A percentile compares a stretch with the other conserved stretches of the same genome.
Conservation (phyloP, 2,888 invertebrate genomes). For the Dione juno region DNA sequence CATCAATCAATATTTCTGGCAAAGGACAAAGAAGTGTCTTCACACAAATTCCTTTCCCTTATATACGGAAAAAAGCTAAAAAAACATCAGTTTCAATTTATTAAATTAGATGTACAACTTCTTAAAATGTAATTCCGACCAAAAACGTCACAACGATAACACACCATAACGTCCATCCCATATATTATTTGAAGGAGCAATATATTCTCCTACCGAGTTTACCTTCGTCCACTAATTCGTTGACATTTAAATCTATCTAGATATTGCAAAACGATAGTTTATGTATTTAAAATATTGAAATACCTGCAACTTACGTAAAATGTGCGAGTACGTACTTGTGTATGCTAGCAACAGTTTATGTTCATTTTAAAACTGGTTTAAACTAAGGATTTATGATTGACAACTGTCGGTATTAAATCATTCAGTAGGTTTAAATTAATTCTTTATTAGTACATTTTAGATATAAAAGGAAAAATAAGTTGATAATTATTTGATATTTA, state of each 20-base stretch:
- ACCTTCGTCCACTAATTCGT: slow-evolving; percentile 34
- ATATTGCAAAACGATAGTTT: slow-evolving; percentile 41
- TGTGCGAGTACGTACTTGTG: slow-evolving; percentile 1
- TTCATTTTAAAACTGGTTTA: background rate
- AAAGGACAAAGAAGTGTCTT: too few species aligned
- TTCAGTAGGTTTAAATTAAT: background rate
- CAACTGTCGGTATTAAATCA: background rate
- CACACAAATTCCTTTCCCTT: too few species aligned
- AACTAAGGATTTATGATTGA: slow-evolving; percentile 5
- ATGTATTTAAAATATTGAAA: slow-evolving; percentile 41
- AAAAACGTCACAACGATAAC: background rate
- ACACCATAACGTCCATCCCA: background rate
- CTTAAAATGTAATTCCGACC: background rate
- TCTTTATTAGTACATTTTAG: background rate
- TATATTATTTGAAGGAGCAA: slow-evolving; percentile 13
- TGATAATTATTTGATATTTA: background rate
- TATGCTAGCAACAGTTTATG: background rate
- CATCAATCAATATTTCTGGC: too few species aligned
- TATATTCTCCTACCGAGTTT: slow-evolving; percentile 16
- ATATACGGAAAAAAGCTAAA: too few species aligned
- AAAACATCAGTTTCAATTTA: too few species aligned
- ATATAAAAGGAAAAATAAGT: background rate
- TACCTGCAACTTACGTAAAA: slow-evolving; percentile 11
- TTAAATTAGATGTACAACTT: too few species aligned
- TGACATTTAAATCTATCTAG: slow-evolving; percentile 46